phyloP scores from a whole-genome alignment of 2,888 invertebrate species.

The Mayetiola destructor region DNA sequence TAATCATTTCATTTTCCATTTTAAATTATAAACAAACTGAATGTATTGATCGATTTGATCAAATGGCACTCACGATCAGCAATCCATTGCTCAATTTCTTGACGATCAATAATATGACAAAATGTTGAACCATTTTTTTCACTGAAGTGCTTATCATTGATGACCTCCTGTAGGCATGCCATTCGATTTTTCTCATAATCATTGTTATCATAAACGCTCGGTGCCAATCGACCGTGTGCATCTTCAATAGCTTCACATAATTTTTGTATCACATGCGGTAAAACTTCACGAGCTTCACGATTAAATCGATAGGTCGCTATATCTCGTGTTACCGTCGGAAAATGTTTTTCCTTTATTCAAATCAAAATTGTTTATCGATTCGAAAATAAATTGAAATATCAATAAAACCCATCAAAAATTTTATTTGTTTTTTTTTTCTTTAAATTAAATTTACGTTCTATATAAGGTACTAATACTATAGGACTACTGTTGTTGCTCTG shows the following conservation, averaged over 20 bases:
- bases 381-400: neutral
- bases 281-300: conserved; percentile 39
- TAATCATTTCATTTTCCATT: neutral
- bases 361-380: conserved; percentile 18
- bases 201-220: conserved; percentile 49
- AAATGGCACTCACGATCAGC: neutral
- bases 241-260: conserved; percentile 56
- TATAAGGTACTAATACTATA: too few species aligned
- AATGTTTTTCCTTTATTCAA: conserved; percentile 31
- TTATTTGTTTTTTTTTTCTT: neutral
- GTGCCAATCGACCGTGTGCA: conserved; percentile 53
- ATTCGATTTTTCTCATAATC: conserved; percentile 53
- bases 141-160: conserved; percentile 49
- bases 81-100: conserved; percentile 27
- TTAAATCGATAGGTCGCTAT: conserved; percentile 47
- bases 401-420: neutral
- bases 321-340: conserved; percentile 42
- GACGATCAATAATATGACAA: conserved; percentile 35
- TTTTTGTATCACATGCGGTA: conserved; percentile 39
- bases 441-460: too few species aligned
- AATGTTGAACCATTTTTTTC: conserved; percentile 44
- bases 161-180: conserved; percentile 47
- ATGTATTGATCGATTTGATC: neutral
- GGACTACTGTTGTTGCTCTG: too few species aligned
- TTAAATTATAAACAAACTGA: too few species aligned